These are phyloP conservation scores for Boleophthalmus pectinirostris DNA, from an alignment of 2,113 vertebrate genomes.

Conservation along the genomic window DNA sequence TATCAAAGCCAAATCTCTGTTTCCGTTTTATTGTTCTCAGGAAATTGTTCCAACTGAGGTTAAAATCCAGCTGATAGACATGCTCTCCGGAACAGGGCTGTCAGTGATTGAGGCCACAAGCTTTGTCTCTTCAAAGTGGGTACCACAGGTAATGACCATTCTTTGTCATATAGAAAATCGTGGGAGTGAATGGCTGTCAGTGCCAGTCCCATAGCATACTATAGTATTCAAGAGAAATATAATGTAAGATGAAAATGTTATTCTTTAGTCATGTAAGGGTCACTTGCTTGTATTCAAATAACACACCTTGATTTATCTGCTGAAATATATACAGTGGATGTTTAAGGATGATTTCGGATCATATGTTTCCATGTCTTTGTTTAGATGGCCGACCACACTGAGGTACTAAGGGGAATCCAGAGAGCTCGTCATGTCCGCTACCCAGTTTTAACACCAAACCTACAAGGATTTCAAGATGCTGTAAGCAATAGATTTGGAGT, in stretches of 20 bases:
- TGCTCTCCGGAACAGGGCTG: constrained; percentile 89
- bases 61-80: constrained; percentile 92
- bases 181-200: constrained; percentile 44
- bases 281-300: neutral
- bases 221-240: constrained; percentile 1
- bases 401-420: constrained; percentile 87
- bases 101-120: constrained; percentile 92
- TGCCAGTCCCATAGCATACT: constrained; percentile 30
- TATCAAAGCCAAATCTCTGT: constrained; percentile 44
- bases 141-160: constrained; percentile 87
- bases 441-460: constrained; percentile 92
- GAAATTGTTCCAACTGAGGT: constrained; percentile 87
- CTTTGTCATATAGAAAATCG: constrained; percentile 36
- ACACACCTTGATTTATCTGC: constrained; percentile 35
- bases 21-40: constrained; percentile 72
- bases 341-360: constrained; percentile 44
- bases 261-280: constrained; percentile 3
- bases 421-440: constrained; percentile 83
- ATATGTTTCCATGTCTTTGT: constrained; percentile 53
- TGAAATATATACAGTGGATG: constrained; percentile 16
- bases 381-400: constrained; percentile 93
- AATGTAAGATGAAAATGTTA: constrained; percentile 20
- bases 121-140: constrained; percentile 96
- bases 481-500: constrained; percentile 76
- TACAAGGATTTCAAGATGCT: constrained; percentile 89